phyloP scores from a whole-genome alignment of 2,888 invertebrate species.

The Quadroppia sp. region DNA sequence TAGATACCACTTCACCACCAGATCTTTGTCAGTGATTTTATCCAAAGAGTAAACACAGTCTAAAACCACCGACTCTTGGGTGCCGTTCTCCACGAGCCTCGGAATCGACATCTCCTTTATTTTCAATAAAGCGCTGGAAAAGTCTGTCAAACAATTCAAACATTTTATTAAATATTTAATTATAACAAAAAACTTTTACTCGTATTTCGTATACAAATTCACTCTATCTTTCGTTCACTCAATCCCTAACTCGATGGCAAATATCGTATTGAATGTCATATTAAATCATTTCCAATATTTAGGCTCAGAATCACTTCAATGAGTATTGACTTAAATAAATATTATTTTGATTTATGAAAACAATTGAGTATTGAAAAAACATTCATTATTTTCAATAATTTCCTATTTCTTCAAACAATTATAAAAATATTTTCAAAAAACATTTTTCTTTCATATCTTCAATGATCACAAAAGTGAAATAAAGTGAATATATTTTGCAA shows the following conservation, averaged over 20 bases:
- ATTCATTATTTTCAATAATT: no score
- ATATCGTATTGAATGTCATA: not conserved
- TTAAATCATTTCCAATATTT: not conserved
- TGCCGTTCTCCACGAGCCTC: constrained; percentile 47
- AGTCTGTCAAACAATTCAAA: constrained; percentile 26
- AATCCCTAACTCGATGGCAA: not conserved
- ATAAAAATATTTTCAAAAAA: no score
- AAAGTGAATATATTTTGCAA: no score
- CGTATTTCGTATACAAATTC: no score
- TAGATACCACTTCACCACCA: constrained; percentile 49
- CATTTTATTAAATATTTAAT: not conserved
- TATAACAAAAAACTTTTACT: no score
- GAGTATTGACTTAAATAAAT: not conserved
- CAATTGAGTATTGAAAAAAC: no score
- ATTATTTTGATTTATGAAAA: constrained; percentile 6
- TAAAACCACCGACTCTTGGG: constrained; percentile 47
- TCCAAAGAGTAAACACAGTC: constrained; percentile 47
- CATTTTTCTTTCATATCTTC: no score
- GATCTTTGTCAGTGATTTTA: constrained; percentile 43
- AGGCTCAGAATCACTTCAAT: not conserved
- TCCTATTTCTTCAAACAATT: no score
- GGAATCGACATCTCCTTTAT: constrained; percentile 47
- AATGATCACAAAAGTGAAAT: no score
- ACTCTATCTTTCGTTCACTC: no score
- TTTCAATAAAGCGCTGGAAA: constrained; percentile 42